A percentile compares a stretch with the other conserved stretches of the same genome.
phyloP scores from a whole-genome alignment of 2,888 invertebrate species.

The Eumacrocentrus americanus region DNA sequence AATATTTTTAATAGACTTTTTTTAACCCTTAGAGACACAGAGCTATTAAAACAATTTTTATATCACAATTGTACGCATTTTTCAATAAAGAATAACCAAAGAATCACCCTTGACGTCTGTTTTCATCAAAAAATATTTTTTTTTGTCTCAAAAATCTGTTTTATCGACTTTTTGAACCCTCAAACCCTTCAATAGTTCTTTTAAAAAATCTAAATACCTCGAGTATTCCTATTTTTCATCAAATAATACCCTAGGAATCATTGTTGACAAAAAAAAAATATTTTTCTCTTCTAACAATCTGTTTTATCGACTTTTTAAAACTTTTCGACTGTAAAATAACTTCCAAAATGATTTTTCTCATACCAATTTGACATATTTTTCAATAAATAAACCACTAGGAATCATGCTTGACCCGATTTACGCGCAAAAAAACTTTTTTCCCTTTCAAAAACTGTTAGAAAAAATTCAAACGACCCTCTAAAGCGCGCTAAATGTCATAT shows the following conservation, averaged over 20 bases:
- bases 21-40: too few species aligned
- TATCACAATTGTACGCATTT: too few species aligned
- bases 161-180: not conserved
- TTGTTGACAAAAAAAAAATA: not conserved
- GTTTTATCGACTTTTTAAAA: not conserved
- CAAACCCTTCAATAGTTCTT: not conserved
- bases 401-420: not conserved
- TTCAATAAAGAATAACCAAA: too few species aligned
- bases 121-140: not conserved
- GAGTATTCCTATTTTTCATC: too few species aligned
- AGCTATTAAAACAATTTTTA: too few species aligned
- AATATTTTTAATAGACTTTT: not conserved
- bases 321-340: not conserved
- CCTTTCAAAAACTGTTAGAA: not conserved
- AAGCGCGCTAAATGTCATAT: slow-evolving; percentile 31
- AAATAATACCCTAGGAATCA: too few species aligned
- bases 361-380: too few species aligned
- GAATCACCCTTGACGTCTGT: too few species aligned
- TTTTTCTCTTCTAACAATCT: not conserved
- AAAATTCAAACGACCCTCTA: too few species aligned
- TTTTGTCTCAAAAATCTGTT: not conserved
- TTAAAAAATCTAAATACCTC: too few species aligned
- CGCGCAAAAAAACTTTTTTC: not conserved
- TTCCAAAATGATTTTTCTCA: not conserved
- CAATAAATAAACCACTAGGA: too few species aligned